Base-by-base conservation (phyloP, 1,140 invertebrate genomes). In the Eriosoma lanigerum region DNA sequence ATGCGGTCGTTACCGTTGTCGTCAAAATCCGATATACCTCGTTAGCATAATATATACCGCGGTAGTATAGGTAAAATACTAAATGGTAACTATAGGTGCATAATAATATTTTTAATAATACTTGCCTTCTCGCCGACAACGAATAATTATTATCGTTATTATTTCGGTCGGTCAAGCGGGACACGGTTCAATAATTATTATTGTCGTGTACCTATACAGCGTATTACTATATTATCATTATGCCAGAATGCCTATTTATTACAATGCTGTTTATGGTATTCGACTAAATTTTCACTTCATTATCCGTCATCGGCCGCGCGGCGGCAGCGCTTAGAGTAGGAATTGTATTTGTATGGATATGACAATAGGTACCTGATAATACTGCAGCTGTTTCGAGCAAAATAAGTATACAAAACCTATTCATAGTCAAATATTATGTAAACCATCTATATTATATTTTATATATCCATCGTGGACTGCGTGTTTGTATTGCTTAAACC, bases 11-110 rank as follows among this genome's bases (percentile, higher is more conserved):
- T 58, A 32, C 60, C 17, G 73, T 60, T 6, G 38, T 26, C 72
- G 29, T 44, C 73, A 76, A 60, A 76, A 21, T 76, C 60, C 73
- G 73, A 50, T 48, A 76, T 60, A 76, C 73, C 73, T 76, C 21
- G 73, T 76, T 76, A 76, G 54, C 73, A 58, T 76, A 58, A 76
- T 38, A 58, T n/a, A n/a, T n/a, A 60, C 32, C 54, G 17, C 17
- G 32, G 6, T 15, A n/a, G 17, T 38, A 44, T n/a, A n/a, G n/a
- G n/a, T n/a, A n/a, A n/a, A n/a, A n/a, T n/a, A n/a, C n/a, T n/a
- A n/a, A n/a, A n/a, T n/a, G n/a, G n/a, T n/a, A n/a, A n/a, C n/a
- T n/a, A n/a, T n/a, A n/a, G n/a, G n/a, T n/a, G n/a, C n/a, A n/a
- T n/a, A n/a, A n/a, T n/a, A n/a, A n/a, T n/a, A n/a, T n/a, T n/a